Base-by-base conservation (phyloP, 2,888 invertebrate species). In the Conus canariensis region DNA sequence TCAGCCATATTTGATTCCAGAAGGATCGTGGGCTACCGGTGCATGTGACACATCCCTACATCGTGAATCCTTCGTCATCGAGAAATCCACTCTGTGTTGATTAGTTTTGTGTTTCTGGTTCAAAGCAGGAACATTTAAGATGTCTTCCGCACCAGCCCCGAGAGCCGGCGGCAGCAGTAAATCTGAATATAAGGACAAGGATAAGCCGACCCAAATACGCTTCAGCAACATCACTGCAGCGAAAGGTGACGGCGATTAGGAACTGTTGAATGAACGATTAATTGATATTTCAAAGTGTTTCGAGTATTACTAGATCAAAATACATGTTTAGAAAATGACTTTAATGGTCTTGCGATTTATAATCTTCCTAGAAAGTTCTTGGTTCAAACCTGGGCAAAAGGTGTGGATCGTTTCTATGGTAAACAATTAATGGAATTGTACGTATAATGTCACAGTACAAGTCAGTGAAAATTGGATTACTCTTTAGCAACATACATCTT, bases 161-260 rank as follows among this genome's bases (percentile, higher is more conserved):
- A n/a, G 16, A 7, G 30, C 25, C 30, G 70, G 87, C 14, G 59
- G 82, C 25, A 25, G 5, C 10, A 77, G 89, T 22, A 87, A 64
- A 85, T 92, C 95, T 16, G 95, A 95, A 91, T 97, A 96, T 93
- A 95, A 97, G 92, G 97, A 97, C 93, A 97, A 97, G 94, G 97
- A 97, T 90, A 99, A 99, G 97, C 99, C 99, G 85, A 97, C 98
- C 82, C 99, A 99, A 97, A 98, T 99, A 95, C 97, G 99, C 90
- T 97, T 97, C 93, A 99, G 99, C 96, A 99, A 99, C 96, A 99
- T 99, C 95, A 98, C 98, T 97, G 99, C 99, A 95, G 99, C 99
- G 90, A 99, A 99, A 98, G 99, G 99, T 99, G 97, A 90, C 88
- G 67, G 0, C 22, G 58, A 14, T 16, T 7, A 80, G 70, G 22